phyloP scores from a whole-genome alignment of 2,113 vertebrate species.

The Toxostoma redivivum region DNA sequence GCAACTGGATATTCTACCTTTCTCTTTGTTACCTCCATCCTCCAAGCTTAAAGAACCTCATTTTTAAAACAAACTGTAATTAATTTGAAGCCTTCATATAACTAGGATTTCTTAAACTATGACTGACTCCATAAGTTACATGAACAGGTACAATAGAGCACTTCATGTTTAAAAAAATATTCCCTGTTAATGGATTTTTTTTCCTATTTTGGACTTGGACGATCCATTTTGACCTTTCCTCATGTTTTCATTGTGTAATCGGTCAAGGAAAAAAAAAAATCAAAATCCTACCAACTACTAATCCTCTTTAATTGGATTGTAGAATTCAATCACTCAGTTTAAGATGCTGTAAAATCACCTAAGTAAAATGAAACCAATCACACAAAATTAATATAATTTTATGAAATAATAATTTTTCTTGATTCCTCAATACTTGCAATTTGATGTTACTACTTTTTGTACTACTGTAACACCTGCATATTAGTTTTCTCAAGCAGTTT shows the following conservation, averaged over 20 bases:
- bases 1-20: background rate
- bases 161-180: background rate
- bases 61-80: background rate
- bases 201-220: background rate
- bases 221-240: background rate
- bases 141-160: background rate
- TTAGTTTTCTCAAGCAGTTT: background rate
- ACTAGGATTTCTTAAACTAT: background rate
- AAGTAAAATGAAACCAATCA: background rate
- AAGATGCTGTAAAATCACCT: background rate
- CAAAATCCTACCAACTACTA: background rate
- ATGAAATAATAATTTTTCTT: background rate
- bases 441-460: background rate
- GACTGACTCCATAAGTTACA: background rate
- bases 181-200: fast-evolving
- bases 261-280: background rate
- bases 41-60: background rate
- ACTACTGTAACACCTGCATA: background rate
- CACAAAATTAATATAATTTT: background rate
- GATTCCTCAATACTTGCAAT: background rate
- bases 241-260: background rate
- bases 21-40: background rate
- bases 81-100: background rate
- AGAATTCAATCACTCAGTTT: background rate
- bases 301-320: background rate